These are phyloP conservation scores for Crenichthys baileyi DNA, from an alignment of 2,797 vertebrate species.

Conservation along the genomic window DNA sequence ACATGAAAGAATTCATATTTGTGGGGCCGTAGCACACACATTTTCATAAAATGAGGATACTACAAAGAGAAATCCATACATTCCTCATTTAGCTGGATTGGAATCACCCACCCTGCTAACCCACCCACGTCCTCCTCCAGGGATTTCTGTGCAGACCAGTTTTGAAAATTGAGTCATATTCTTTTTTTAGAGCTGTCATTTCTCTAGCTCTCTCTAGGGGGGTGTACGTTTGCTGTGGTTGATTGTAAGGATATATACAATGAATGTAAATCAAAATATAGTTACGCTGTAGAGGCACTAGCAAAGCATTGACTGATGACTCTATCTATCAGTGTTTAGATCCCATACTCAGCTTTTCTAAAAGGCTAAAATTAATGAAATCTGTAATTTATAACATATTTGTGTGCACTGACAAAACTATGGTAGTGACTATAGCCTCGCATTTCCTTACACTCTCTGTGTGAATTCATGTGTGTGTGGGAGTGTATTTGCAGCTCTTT, in stretches of 20 bases:
- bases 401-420: slow-evolving; percentile 39
- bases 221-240: slow-evolving; percentile 3
- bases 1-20: slow-evolving; percentile 15
- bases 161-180: slow-evolving; percentile 43
- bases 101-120: slow-evolving; percentile 13
- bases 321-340: slow-evolving; percentile 41
- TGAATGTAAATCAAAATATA: slow-evolving; percentile 25
- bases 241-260: slow-evolving; percentile 23
- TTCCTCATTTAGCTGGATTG: slow-evolving; percentile 61
- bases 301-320: slow-evolving; percentile 25
- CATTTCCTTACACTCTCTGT: slow-evolving; percentile 9
- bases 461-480: slow-evolving; percentile 4
- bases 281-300: slow-evolving; percentile 20
- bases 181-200: slow-evolving; percentile 37
- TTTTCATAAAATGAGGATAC: slow-evolving; percentile 36
- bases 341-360: slow-evolving; percentile 21
- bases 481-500: background rate
- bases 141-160: slow-evolving; percentile 39
- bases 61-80: slow-evolving; percentile 52
- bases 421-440: background rate
- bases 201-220: slow-evolving; percentile 29
- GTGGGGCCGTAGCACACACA: slow-evolving; percentile 25
- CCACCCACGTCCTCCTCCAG: slow-evolving; percentile 7
- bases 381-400: slow-evolving; percentile 23
- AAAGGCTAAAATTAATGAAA: slow-evolving; percentile 31